These are phyloP conservation scores for Paramisgurnus dabryanus DNA, from an alignment of 2,113 vertebrate species.

Conservation along the genomic window DNA sequence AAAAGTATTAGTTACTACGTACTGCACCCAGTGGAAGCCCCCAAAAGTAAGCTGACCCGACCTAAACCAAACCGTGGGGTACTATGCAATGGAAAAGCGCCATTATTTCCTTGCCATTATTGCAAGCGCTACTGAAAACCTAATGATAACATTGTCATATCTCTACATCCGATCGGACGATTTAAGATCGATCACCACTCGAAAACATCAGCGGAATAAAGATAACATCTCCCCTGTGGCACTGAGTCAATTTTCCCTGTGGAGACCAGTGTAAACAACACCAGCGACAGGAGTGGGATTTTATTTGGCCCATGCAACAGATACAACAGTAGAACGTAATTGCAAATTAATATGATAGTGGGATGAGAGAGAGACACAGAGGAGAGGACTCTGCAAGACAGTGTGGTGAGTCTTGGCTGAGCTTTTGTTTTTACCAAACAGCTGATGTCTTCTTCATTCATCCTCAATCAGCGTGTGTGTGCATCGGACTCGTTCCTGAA, in stretches of 20 bases:
- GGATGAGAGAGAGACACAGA: constrained; percentile 20
- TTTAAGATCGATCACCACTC: background rate
- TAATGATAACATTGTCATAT: background rate
- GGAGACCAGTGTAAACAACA: constrained; percentile 20
- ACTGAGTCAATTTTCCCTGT: background rate
- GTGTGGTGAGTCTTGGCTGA: constrained; percentile 49
- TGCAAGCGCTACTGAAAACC: background rate
- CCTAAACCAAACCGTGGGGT: too few relatives aligned
- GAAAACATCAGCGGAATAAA: constrained; percentile 16
- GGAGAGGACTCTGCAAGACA: constrained; percentile 38
- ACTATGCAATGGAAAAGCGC: too few relatives aligned
- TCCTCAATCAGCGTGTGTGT: constrained; percentile 42
- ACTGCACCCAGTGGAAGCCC: too few relatives aligned
- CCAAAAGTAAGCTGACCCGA: too few relatives aligned
- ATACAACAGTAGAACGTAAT: constrained; percentile 28
- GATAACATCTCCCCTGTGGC: constrained; percentile 18
- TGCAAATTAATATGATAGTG: constrained; percentile 30
- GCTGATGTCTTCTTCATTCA: constrained; percentile 50
- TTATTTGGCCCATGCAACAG: constrained; percentile 18
- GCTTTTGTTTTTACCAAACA: constrained; percentile 50
- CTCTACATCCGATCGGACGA: background rate
- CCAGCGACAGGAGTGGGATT: constrained; percentile 12
- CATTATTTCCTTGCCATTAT: background rate
- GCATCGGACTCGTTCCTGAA: constrained; percentile 26
- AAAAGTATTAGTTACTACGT: too few relatives aligned